phyloP scores from a whole-genome alignment of 1,140 invertebrate species.

The Sminthurides bifidus region DNA sequence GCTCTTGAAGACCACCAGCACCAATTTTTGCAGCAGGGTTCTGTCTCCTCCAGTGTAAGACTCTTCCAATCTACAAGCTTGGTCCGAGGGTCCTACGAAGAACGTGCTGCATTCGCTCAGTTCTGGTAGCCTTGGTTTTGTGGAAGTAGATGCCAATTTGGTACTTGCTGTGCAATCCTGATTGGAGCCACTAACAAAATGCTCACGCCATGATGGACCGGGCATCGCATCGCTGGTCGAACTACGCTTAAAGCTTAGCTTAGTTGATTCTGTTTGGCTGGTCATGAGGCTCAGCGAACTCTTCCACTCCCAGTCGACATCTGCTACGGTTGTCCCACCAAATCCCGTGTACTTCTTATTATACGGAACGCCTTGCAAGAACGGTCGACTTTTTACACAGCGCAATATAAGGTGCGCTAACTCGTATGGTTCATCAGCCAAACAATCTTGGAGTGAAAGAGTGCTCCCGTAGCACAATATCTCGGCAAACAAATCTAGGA shows the following conservation, averaged over 20 bases:
- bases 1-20: slow-evolving; percentile 69
- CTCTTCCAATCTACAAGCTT: no score
- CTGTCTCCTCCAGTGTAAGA: slow-evolving; percentile 40
- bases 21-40: slow-evolving; percentile 67
- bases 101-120: neutral
- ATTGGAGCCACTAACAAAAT: no score
- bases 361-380: slow-evolving; percentile 56
- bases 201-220: no score
- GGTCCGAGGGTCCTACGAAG: neutral
- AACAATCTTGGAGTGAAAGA: slow-evolving; percentile 53
- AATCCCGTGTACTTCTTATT: slow-evolving; percentile 43
- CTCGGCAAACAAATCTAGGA: slow-evolving; percentile 72
- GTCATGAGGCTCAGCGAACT: no score
- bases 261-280: no score
- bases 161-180: no score
- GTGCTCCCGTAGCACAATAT: slow-evolving; percentile 80
- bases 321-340: slow-evolving; percentile 37
- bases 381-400: slow-evolving; percentile 67
- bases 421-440: slow-evolving; percentile 63
- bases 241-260: no score
- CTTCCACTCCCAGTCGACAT: slow-evolving; percentile 32
- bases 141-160: no score
- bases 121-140: neutral
- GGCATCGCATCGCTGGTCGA: no score
- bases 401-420: slow-evolving; percentile 70